phyloP scores from a whole-genome alignment of 2,888 invertebrate genomes.

The Tetragonula carbonaria region DNA sequence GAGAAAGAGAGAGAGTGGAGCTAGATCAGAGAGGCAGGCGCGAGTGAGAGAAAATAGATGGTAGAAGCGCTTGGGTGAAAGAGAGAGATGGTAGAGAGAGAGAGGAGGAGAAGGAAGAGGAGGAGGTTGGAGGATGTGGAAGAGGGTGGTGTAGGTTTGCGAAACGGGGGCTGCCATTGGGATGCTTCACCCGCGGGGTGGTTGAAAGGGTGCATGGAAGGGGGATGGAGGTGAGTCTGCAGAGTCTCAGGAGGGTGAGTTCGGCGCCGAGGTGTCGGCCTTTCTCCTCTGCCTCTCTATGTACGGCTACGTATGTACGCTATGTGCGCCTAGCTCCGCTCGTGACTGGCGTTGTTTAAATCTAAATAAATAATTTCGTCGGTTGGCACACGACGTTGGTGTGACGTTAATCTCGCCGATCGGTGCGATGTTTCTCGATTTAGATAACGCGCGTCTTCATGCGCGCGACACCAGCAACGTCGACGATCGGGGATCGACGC shows the following conservation, averaged over 20 bases:
- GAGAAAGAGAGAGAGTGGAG: constrained; percentile 28
- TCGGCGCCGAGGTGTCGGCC: constrained; percentile 84
- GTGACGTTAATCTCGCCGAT: constrained; percentile 68
- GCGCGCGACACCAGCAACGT: neutral
- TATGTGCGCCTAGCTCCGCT: constrained; percentile 36
- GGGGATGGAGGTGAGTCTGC: constrained; percentile 83
- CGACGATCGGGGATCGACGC: neutral
- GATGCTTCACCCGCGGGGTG: constrained; percentile 74
- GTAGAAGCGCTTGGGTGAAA: constrained; percentile 52
- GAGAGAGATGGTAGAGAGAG: constrained; percentile 34
- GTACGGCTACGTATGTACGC: constrained; percentile 38
- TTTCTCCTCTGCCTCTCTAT: constrained; percentile 71
- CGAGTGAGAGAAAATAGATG: constrained; percentile 65
- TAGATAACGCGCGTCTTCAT: constrained; percentile 51
- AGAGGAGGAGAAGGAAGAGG: constrained; percentile 70
- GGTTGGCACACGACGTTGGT: constrained; percentile 25
- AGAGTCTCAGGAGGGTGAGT: constrained; percentile 83
- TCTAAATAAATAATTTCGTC: constrained; percentile 77
- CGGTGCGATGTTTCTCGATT: constrained; percentile 49
- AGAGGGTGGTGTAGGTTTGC: constrained; percentile 76
- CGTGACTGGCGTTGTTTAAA: constrained; percentile 69
- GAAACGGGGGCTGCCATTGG: constrained; percentile 78
- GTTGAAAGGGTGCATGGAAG: constrained; percentile 64
- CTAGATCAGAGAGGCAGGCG: constrained; percentile 55
- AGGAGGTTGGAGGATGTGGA: constrained; percentile 64